phyloP scores from a whole-genome alignment of 2,888 invertebrate genomes.

The Limnephilus rhombicus region DNA sequence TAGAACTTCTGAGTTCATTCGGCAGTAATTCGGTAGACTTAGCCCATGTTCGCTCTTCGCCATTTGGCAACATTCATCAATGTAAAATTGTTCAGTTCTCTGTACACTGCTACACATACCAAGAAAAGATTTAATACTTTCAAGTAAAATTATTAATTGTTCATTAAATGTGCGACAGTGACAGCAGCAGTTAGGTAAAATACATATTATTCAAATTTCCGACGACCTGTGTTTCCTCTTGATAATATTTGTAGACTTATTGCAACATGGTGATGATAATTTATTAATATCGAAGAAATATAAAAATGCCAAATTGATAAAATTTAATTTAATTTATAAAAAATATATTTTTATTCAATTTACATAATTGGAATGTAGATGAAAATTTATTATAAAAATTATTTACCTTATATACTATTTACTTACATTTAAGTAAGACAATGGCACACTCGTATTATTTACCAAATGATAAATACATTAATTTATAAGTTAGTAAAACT shows the following conservation, averaged over 20 bases:
- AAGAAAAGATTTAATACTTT: too few relatives aligned
- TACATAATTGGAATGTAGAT: not conserved
- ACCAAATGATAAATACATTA: not conserved
- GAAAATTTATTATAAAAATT: not conserved
- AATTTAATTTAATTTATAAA: not conserved
- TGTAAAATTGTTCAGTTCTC: too few relatives aligned
- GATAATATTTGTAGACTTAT: not conserved
- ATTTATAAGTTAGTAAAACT: not conserved
- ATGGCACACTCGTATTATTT: not conserved
- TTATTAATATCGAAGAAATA: not conserved
- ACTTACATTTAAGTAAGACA: conserved; percentile 46
- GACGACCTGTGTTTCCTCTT: too few relatives aligned
- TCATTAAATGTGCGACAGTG: too few relatives aligned
- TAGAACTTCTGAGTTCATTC: too few relatives aligned
- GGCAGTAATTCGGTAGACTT: too few relatives aligned
- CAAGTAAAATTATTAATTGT: too few relatives aligned
- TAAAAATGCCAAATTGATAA: not conserved
- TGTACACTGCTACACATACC: too few relatives aligned
- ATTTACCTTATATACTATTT: not conserved
- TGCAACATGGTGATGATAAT: not conserved
- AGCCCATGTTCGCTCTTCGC: too few relatives aligned
- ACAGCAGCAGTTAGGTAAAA: too few relatives aligned
- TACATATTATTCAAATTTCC: too few relatives aligned
- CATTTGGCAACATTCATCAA: too few relatives aligned
- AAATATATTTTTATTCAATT: not conserved